phyloP scores from a whole-genome alignment of 2,797 vertebrate genomes.

The Mastacembelus armatus region DNA sequence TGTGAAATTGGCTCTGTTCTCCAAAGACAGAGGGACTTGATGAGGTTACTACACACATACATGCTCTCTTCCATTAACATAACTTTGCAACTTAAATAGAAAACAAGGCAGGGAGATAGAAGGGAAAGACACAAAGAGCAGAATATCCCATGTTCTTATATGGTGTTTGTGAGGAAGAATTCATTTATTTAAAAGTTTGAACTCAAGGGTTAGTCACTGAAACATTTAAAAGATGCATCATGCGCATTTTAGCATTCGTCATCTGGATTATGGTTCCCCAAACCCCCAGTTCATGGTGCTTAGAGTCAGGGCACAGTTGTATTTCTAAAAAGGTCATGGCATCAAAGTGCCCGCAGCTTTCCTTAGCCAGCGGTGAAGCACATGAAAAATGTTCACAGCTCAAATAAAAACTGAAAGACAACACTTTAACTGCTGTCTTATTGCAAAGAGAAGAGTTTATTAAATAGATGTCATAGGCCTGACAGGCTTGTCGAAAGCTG shows the following conservation, averaged over 20 bases:
- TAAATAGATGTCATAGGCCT: neutral
- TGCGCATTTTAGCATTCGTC: conserved; percentile 22
- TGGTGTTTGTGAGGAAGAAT: conserved; percentile 5
- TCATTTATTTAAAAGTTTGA: conserved; percentile 28
- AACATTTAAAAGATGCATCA: conserved; percentile 37
- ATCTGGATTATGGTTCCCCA: conserved; percentile 10
- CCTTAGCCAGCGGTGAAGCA: neutral
- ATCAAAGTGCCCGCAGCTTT: conserved; percentile 1
- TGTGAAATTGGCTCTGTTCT: conserved; percentile 73
- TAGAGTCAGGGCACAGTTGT: conserved; percentile 11
- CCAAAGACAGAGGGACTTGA: conserved; percentile 60
- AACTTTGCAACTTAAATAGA: conserved; percentile 40
- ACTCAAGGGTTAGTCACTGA: conserved; percentile 11
- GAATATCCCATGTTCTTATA: conserved; percentile 14
- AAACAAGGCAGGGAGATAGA: neutral
- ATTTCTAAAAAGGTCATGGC: conserved; percentile 30
- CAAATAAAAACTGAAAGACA: neutral
- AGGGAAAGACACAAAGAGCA: neutral
- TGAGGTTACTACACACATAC: conserved; percentile 44
- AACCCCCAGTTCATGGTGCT: conserved; percentile 4
- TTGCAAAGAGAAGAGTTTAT: neutral
- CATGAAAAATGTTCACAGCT: neutral
- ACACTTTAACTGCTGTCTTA: neutral
- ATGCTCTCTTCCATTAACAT: conserved; percentile 31
- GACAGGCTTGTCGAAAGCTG: neutral